These are phyloP conservation scores for Dynastes tityus DNA, from an alignment of 2,888 invertebrate species.

Conservation along the genomic window DNA sequence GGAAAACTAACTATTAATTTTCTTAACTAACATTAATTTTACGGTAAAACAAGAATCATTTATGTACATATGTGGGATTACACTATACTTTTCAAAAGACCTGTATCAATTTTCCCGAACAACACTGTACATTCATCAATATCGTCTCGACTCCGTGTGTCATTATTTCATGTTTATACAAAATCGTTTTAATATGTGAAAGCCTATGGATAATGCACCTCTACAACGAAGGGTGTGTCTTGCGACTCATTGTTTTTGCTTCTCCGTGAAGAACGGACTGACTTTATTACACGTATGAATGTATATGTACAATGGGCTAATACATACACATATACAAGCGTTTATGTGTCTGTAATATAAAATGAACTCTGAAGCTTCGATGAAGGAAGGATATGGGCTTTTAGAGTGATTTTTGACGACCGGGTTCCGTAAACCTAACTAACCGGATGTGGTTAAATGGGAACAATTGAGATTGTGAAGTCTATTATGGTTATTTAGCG, in stretches of 20 bases:
- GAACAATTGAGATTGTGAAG: slow-evolving; percentile 8
- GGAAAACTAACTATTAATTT: too few relatives aligned
- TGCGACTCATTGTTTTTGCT: slow-evolving; percentile 7
- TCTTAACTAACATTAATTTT: too few relatives aligned
- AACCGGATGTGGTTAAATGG: slow-evolving; percentile 23
- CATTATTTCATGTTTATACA: slow-evolving; percentile 31
- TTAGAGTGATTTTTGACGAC: slow-evolving; percentile 24
- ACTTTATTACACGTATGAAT: too few relatives aligned
- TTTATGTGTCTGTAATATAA: not conserved
- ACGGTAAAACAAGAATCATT: too few relatives aligned
- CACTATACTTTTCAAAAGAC: too few relatives aligned
- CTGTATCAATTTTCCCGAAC: too few relatives aligned
- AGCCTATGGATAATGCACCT: not conserved
- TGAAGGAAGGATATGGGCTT: slow-evolving; percentile 26
- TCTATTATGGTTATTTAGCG: not conserved
- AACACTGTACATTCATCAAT: not conserved
- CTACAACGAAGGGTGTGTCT: not conserved
- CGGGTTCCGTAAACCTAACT: not conserved
- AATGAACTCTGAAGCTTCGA: not conserved
- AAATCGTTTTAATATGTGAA: slow-evolving; percentile 23
- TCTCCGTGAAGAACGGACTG: not conserved
- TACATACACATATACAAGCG: not conserved
- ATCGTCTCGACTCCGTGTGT: not conserved
- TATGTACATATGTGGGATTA: too few relatives aligned
- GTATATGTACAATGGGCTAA: not conserved